Percentiles rank a stretch among this genome's conserved stretches.
Evolutionary conservation across 2,797 vertebrate genomes (phyloP).

Genomic region (Euthynnus affinis): DNA sequence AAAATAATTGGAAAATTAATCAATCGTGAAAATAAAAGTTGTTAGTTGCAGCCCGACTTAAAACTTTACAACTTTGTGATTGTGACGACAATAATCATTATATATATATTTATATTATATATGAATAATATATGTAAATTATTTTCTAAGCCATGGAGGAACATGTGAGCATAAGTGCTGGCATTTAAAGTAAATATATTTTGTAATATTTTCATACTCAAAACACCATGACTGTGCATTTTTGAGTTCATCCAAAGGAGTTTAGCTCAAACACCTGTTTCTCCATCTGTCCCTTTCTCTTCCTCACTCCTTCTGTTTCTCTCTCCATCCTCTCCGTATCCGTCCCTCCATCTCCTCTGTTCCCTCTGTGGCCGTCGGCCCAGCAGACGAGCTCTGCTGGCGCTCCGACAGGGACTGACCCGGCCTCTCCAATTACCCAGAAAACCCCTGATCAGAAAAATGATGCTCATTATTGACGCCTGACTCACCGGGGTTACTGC

Average conservation of each 20-base stretch:
- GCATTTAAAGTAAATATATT: too few relatives aligned
- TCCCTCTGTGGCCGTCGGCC: conserved; percentile 38
- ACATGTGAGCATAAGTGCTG: too few relatives aligned
- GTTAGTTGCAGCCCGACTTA: too few relatives aligned
- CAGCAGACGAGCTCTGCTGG: conserved; percentile 39
- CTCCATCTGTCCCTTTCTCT: neutral
- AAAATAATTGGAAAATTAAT: too few relatives aligned
- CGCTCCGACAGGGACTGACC: conserved; percentile 40
- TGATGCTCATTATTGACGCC: conserved; percentile 70
- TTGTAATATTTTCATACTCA: neutral
- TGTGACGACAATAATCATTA: too few relatives aligned
- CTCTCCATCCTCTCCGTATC: conserved; percentile 3
- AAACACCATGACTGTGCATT: neutral
- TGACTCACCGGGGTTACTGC: conserved; percentile 51
- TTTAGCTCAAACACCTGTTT: neutral
- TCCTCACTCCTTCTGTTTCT: neutral
- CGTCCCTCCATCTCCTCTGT: neutral
- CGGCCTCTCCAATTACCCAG: conserved; percentile 64
- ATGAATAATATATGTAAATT: too few relatives aligned
- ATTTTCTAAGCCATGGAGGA: too few relatives aligned
- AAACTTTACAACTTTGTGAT: too few relatives aligned
- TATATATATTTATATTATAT: too few relatives aligned
- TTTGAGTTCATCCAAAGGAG: neutral
- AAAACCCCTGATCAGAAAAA: conserved; percentile 71
- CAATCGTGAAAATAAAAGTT: too few relatives aligned